Evolutionary conservation across 2,113 vertebrate species (phyloP).

Genomic region (Lichenostomus cassidix): DNA sequence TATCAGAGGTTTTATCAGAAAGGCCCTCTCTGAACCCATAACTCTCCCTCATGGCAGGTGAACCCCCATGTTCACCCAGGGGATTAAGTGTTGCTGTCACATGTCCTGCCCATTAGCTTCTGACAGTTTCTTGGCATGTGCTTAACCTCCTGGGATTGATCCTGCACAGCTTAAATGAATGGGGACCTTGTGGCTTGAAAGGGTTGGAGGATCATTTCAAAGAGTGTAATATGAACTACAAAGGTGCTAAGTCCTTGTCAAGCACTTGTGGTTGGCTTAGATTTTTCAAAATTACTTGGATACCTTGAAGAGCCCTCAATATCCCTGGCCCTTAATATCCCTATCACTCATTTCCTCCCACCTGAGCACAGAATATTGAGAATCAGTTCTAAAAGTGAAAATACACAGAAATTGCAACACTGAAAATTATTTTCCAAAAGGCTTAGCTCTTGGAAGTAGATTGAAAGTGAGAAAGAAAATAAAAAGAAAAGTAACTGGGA

Average conservation of each 20-base stretch:
- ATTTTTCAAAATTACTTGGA: constrained; percentile 7
- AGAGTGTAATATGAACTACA: neutral
- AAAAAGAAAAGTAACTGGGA: neutral
- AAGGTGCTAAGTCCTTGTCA: neutral
- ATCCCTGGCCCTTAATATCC: neutral
- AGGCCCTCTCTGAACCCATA: neutral
- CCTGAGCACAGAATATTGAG: neutral
- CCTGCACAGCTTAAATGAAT: neutral
- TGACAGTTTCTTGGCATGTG: neutral
- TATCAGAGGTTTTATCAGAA: neutral
- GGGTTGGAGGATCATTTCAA: neutral
- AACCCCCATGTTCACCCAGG: neutral
- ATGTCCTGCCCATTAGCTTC: neutral
- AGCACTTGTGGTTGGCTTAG: neutral
- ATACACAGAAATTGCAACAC: neutral
- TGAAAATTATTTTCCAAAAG: neutral
- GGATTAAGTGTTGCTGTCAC: neutral
- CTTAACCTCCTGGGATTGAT: neutral
- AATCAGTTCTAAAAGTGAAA: neutral
- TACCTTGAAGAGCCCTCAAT: neutral
- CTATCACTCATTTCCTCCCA: neutral
- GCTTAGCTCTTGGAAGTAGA: neutral
- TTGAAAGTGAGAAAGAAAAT: neutral
- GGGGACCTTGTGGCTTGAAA: neutral
- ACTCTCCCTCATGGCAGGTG: neutral